These are phyloP conservation scores for Aspidoscelis tigris DNA, from an alignment of 2,113 vertebrate species.

Conservation along the genomic window DNA sequence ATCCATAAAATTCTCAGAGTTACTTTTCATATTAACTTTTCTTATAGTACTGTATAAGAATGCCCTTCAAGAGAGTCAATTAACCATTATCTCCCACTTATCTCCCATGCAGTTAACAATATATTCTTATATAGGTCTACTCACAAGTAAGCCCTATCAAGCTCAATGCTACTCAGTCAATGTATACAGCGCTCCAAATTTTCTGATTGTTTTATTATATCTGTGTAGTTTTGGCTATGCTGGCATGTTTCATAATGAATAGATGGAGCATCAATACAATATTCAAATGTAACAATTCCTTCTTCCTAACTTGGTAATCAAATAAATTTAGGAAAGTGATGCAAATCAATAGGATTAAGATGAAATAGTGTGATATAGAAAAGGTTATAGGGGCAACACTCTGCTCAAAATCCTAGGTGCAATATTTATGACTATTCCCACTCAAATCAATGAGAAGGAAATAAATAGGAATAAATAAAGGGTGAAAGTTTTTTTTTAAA, in stretches of 20 bases:
- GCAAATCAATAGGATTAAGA: background rate
- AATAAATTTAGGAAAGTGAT: background rate
- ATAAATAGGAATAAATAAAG: no score
- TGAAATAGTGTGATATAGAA: background rate
- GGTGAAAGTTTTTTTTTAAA: no score
- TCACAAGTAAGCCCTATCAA: background rate
- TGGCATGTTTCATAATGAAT: slow-evolving; percentile 16
- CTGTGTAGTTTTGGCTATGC: background rate
- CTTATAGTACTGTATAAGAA: background rate
- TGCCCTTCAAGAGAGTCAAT: slow-evolving; percentile 13
- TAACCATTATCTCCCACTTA: background rate
- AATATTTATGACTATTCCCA: no score
- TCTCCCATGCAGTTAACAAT: background rate
- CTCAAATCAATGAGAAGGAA: no score
- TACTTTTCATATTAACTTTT: slow-evolving; percentile 49
- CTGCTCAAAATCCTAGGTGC: no score
- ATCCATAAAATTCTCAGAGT: slow-evolving; percentile 27
- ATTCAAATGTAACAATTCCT: background rate
- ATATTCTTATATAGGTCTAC: background rate
- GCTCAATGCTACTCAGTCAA: background rate
- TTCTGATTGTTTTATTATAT: slow-evolving; percentile 25
- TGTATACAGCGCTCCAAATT: background rate
- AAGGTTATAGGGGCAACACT: background rate
- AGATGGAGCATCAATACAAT: background rate
- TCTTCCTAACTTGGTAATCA: no score